Evolutionary conservation across 92 coral and sea anemone species (phyloP), one percentile per base, ranked within the genome.

Genomic region (Actinostola sp.): DNA sequence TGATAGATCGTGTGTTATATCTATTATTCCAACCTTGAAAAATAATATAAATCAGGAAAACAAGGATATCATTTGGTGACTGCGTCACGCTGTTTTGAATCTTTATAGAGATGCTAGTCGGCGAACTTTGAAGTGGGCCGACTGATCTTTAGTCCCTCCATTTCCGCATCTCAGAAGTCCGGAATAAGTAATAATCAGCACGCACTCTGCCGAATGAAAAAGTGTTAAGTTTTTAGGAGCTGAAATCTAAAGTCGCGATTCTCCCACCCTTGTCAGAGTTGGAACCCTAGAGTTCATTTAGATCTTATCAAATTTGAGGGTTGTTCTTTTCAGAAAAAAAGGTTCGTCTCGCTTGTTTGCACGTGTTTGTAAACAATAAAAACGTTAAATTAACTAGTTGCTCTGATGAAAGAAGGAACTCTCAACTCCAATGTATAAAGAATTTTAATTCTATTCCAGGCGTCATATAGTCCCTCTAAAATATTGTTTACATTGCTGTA

Each of bases 101-200:
- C 6, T 30, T 26, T 56, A n/a, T 50, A 19, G 62, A 68, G 26
- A 49, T 23, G 61, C n/a, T 56, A 34, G 42, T 68, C 57, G 74
- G 74, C 29, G 62, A 30, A 33, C 74, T 52, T 68, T 68, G 61
- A 68, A 68, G 58, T 56, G 28, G 3, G 44, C 58, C 59, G 54
- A 67, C 60, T 67, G 72, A 43, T 67, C 74, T 2, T 32, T 27
- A 71, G 77, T 21, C 30, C 81, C 81, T 51, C 81, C 59, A 75
- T 36, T 75, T 75, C 81, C 81, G 81, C 64, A 33, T 26, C 38
- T 58, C 65, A 70, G 71, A 75, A 75, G 35, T 50, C 69, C 45
- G 56, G 43, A 56, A 58, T 44, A 36, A 36, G 27, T 41, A 25
- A 28, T 68, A 60, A 73, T 60, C 70, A 73, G 79, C 79, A 73